These are phyloP conservation scores for Ferrisia virgata DNA, from an alignment of 2,888 invertebrate genomes.

Conservation along the genomic window DNA sequence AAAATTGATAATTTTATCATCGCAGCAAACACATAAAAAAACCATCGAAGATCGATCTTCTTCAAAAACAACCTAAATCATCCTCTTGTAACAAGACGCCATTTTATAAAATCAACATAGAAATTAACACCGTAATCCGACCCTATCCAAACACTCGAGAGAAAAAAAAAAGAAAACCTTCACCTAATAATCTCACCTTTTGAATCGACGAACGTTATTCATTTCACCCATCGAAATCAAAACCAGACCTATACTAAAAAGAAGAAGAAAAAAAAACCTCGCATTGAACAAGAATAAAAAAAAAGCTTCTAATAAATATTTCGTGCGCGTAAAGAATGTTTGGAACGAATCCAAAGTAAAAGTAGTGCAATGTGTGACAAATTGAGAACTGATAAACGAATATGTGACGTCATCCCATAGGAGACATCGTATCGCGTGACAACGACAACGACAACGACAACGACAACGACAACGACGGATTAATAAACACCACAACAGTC, in stretches of 20 bases:
- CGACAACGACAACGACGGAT: constrained; percentile 19
- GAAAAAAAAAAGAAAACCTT: not conserved
- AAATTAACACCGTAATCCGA: too few species aligned
- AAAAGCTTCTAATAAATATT: constrained; percentile 10
- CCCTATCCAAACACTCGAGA: too few species aligned
- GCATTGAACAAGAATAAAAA: not conserved
- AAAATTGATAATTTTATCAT: too few species aligned
- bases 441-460: not conserved
- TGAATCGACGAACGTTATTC: not conserved
- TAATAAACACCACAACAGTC: constrained; percentile 26
- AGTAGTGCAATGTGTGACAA: constrained; percentile 45
- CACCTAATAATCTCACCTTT: not conserved
- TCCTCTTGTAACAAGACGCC: too few species aligned
- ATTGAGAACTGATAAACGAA: constrained; percentile 39
- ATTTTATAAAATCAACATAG: too few species aligned
- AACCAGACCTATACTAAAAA: not conserved
- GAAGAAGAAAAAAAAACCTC: not conserved
- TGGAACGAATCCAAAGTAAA: constrained; percentile 46
- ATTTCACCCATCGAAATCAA: not conserved
- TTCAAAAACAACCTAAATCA: too few species aligned
- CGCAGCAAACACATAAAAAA: too few species aligned
- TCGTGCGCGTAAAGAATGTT: constrained; percentile 27
- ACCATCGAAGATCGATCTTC: too few species aligned
- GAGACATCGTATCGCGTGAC: constrained; percentile 27
- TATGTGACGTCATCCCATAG: not conserved